A percentile compares a stretch with the other conserved stretches of the same genome.
phyloP scores from a whole-genome alignment of 2,113 vertebrate genomes.

The Lucifuga dentata region DNA sequence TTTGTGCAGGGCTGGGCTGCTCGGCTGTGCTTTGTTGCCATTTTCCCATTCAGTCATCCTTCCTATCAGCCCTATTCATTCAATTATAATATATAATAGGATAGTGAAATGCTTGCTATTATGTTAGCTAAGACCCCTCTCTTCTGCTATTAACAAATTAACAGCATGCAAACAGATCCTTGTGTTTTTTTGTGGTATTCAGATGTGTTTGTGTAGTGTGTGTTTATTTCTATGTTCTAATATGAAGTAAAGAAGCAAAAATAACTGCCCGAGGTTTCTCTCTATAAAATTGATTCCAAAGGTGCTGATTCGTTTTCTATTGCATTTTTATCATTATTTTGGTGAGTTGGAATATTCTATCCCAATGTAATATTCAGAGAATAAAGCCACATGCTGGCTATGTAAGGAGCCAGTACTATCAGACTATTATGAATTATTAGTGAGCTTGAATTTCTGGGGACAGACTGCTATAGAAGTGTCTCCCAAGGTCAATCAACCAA shows the following conservation, averaged over 20 bases:
- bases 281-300: too few species aligned
- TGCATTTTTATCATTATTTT: too few species aligned
- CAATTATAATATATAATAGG: constrained; percentile 26
- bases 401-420: neutral
- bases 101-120: constrained; percentile 19
- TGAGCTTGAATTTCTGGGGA: constrained; percentile 6
- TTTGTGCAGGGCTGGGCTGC: constrained; percentile 32
- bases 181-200: neutral
- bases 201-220: neutral
- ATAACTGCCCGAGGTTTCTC: too few species aligned
- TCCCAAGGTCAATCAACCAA: constrained; percentile 27
- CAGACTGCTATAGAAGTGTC: constrained; percentile 11
- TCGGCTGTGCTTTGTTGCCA: constrained; percentile 24
- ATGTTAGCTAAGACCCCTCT: constrained; percentile 2
- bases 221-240: neutral
- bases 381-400: neutral
- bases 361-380: neutral
- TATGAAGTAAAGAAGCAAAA: too few species aligned
- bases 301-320: too few species aligned
- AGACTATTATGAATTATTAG: constrained; percentile 48
- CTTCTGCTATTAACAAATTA: constrained; percentile 26
- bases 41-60: constrained; percentile 31
- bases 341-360: too few species aligned
- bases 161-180: constrained; percentile 7
- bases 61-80: constrained; percentile 18